These are phyloP conservation scores for Andrena camellia DNA, from an alignment of 2,888 invertebrate species.

Conservation along the genomic window DNA sequence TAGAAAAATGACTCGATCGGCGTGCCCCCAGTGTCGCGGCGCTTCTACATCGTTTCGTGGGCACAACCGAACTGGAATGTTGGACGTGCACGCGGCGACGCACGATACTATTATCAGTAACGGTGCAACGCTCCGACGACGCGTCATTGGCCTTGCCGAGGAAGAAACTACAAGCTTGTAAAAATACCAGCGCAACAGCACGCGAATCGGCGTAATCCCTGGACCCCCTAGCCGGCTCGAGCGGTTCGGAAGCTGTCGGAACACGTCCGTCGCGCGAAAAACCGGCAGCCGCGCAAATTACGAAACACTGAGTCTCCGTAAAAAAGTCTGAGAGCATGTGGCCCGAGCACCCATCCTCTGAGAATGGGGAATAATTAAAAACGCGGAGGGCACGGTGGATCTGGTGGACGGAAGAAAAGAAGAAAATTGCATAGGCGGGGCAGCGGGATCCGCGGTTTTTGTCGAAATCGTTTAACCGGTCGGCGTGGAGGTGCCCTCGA, in stretches of 20 bases:
- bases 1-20: neutral
- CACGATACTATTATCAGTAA: conserved; percentile 67
- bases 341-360: neutral
- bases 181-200: neutral
- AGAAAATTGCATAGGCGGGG: conserved; percentile 21
- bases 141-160: conserved; percentile 74
- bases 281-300: neutral
- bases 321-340: neutral
- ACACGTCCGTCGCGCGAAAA: conserved; percentile 3
- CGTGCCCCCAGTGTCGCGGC: neutral
- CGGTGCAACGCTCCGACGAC: conserved; percentile 71
- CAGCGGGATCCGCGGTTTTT: conserved; percentile 27
- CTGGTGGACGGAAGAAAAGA: no score
- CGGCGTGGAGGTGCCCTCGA: neutral
- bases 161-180: conserved; percentile 31
- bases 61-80: neutral
- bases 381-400: neutral
- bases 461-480: conserved; percentile 27
- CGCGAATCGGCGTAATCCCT: neutral
- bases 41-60: neutral
- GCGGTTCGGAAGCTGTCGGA: conserved; percentile 15
- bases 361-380: conserved; percentile 11
- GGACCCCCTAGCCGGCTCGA: neutral
- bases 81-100: conserved; percentile 36
- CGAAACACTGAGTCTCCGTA: neutral